phyloP scores from a whole-genome alignment of 2,888 invertebrate species.

The Pilophorus perplexus region DNA sequence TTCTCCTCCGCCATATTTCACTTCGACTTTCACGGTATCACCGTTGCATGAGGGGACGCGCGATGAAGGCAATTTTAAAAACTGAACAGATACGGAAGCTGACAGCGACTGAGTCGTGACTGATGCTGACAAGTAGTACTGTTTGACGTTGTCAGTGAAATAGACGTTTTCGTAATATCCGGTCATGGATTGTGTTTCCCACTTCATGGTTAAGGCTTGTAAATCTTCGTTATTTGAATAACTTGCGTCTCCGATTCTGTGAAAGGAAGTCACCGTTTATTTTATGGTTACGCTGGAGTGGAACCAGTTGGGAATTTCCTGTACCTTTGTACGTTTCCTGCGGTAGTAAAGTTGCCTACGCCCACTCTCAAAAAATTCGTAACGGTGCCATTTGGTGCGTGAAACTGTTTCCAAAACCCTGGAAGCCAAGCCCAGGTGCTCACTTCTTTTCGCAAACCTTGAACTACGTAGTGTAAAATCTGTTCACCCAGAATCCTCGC shows the following conservation, averaged over 20 bases:
- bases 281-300: too few relatives aligned
- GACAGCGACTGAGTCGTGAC: not conserved
- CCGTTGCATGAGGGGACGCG: not conserved
- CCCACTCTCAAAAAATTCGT: too few relatives aligned
- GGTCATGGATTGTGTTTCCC: not conserved
- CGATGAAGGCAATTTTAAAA: not conserved
- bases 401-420: too few relatives aligned
- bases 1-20: not conserved
- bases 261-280: too few relatives aligned
- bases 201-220: not conserved
- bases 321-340: too few relatives aligned
- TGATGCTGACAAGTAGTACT: not conserved
- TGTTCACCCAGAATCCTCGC: too few relatives aligned
- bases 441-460: too few relatives aligned
- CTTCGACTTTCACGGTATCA: not conserved
- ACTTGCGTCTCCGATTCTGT: conserved; percentile 5
- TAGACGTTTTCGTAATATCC: not conserved
- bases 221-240: not conserved
- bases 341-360: too few relatives aligned
- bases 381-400: too few relatives aligned
- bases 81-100: not conserved
- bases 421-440: too few relatives aligned
- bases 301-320: too few relatives aligned
- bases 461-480: too few relatives aligned
- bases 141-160: not conserved